Evolutionary conservation across 2,888 invertebrate genomes (phyloP), one percentile per base, ranked within the genome.

Genomic region (Pherbina coryleti): DNA sequence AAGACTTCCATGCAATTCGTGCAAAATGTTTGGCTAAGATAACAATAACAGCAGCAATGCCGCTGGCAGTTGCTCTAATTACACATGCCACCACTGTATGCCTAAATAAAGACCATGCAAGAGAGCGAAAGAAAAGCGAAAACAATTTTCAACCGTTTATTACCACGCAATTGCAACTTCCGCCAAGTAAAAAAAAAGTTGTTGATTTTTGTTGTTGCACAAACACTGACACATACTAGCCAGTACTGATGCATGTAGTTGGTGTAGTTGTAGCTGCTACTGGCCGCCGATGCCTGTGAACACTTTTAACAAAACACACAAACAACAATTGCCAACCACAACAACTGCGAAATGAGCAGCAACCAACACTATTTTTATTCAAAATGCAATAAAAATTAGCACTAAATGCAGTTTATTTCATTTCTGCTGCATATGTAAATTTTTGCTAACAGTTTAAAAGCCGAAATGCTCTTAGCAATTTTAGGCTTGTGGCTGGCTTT

Each of bases 81-180:
- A 31, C 8, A 7, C 31, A 28, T 11, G 31, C 64, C 31, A 31
- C 34, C 14, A 17, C 34, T 60, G 31, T 62, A 17, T 5, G 34
- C 9, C 64, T n/a, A 22, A 19, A 64, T 31, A 31, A 31, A 44
- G 44, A 44, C 44, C 64, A 31, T 28, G 55, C 55, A 55, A 19
- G 55, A 19, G 19, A 17, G 62, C 31, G 19, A 19, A 19, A 17
- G 51, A 31, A 75, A 53, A 34, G 51, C 62, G 49, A 44, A 25
- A 74, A 51, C 64, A 44, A 37, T 78, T 79, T 74, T 22, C 62
- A 74, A 75, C 76, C 78, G 81, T 81, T 84, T 82, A 85, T 80
- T 80, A 82, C 82, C 81, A 82, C 79, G 79, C 83, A 81, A 83
- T 82, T 78, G 83, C 80, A 81, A 79, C 73, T 84, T 85, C 85